Conservation (phyloP, 2,113 vertebrate genomes). For the Takifugu bimaculatus region DNA sequence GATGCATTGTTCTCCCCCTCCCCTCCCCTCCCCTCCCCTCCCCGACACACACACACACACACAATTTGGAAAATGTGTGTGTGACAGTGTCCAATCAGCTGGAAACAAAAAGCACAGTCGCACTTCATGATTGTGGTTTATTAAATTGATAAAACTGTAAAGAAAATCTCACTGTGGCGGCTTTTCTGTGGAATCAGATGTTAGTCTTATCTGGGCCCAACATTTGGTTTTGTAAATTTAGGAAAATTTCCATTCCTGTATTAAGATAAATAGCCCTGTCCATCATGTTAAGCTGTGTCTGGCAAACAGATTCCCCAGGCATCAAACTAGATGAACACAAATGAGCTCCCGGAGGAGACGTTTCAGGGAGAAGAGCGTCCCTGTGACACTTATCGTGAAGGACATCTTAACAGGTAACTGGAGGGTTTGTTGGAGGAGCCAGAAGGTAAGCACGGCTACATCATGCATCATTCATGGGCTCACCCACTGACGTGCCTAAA, state of each 20-base stretch:
- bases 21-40: neutral
- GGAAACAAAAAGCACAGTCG: no score
- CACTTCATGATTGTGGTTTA: no score
- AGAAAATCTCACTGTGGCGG: no score
- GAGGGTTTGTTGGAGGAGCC: conserved; percentile 24
- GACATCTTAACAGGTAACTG: conserved; percentile 40
- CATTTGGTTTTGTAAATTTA: conserved; percentile 8
- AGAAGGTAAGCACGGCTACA: conserved; percentile 11
- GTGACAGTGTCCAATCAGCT: no score
- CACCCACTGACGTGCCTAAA: no score
- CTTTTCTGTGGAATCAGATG: no score
- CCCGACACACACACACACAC: neutral
- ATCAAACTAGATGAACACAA: conserved; percentile 67
- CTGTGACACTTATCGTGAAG: conserved; percentile 54
- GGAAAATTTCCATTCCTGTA: conserved; percentile 22
- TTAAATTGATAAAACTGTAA: no score
- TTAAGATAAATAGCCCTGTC: conserved; percentile 65
- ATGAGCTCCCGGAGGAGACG: conserved; percentile 58
- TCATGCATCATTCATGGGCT: conserved; percentile 20
- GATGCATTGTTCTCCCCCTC: conserved; percentile 7
- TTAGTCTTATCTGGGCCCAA: no score
- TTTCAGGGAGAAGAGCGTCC: conserved; percentile 37
- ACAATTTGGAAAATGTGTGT: no score
- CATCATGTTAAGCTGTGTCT: conserved; percentile 50
- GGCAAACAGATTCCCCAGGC: conserved; percentile 59